Evolutionary conservation across 2,888 invertebrate species (phyloP).

Genomic region (Megaustenia siamemsis): DNA sequence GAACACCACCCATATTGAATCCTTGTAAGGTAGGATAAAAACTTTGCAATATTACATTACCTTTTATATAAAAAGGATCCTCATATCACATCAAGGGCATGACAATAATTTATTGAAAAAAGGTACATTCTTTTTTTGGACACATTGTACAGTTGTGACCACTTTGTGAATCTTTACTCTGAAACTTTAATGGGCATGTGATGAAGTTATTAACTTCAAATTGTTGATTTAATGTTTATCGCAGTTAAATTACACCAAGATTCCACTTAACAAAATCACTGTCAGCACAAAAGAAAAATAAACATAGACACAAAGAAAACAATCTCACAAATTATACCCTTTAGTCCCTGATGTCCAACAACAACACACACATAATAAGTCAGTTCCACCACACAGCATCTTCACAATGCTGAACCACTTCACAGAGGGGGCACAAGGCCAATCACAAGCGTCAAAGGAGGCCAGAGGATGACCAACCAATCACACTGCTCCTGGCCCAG

Average conservation of each 20-base stretch:
- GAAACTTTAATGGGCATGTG: too few species aligned
- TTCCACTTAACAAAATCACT: neutral
- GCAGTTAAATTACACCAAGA: neutral
- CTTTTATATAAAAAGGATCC: too few species aligned
- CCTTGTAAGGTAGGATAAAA: too few species aligned
- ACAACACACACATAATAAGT: constrained; percentile 48
- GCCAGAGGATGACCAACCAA: constrained; percentile 4
- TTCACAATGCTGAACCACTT: constrained; percentile 39
- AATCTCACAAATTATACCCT: constrained; percentile 49
- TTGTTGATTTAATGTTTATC: neutral
- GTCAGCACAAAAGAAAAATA: neutral
- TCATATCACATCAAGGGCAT: too few species aligned
- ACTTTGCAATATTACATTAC: too few species aligned
- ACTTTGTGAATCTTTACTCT: too few species aligned
- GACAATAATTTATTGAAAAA: too few species aligned
- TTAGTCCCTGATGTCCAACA: constrained; percentile 34
- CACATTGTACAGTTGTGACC: too few species aligned
- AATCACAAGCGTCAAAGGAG: constrained; percentile 26
- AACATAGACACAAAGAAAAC: constrained; percentile 9
- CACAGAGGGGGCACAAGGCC: constrained; percentile 9
- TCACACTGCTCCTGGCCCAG: constrained; percentile 25
- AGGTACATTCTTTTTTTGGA: too few species aligned
- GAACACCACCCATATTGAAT: too few species aligned
- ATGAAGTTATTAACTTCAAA: neutral
- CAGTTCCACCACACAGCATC: constrained; percentile 38